A percentile compares a stretch with the other conserved stretches of the same genome.
phyloP scores from a whole-genome alignment of 2,797 vertebrate genomes.

The Falco naumanni region DNA sequence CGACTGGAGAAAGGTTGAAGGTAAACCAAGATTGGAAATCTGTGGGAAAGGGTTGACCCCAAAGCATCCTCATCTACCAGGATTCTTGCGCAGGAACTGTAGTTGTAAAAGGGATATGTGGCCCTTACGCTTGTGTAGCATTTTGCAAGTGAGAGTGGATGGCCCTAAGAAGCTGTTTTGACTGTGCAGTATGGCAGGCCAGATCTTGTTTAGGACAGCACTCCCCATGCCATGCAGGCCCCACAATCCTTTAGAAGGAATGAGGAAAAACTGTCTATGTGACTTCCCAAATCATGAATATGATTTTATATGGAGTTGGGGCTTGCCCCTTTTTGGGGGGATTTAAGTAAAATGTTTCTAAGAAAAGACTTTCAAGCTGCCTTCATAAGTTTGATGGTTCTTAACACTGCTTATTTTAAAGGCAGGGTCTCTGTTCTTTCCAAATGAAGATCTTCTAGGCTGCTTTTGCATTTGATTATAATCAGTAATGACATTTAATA shows the following conservation, averaged over 20 bases:
- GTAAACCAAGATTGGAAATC: slow-evolving; percentile 66
- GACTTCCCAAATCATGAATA: background rate
- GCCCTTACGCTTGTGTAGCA: background rate
- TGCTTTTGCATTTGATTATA: background rate
- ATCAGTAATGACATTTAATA: background rate
- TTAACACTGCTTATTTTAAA: background rate
- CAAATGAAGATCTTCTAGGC: background rate
- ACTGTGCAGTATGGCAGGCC: background rate
- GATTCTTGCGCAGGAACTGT: background rate
- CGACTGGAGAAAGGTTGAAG: slow-evolving; percentile 89
- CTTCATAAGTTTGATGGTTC: background rate
- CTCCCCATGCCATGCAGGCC: background rate
- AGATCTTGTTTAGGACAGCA: background rate
- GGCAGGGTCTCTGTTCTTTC: background rate
- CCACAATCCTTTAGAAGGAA: background rate
- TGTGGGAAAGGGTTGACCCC: background rate
- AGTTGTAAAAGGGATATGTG: background rate
- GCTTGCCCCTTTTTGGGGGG: background rate
- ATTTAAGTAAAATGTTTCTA: background rate
- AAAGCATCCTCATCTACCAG: background rate
- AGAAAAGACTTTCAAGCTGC: background rate
- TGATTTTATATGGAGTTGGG: rapidly evolving
- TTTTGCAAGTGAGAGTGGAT: background rate
- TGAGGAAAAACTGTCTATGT: rapidly evolving
- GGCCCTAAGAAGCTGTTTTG: background rate